Conservation (phyloP, 2,113 vertebrate species). For the Marcusenius ussheri region DNA sequence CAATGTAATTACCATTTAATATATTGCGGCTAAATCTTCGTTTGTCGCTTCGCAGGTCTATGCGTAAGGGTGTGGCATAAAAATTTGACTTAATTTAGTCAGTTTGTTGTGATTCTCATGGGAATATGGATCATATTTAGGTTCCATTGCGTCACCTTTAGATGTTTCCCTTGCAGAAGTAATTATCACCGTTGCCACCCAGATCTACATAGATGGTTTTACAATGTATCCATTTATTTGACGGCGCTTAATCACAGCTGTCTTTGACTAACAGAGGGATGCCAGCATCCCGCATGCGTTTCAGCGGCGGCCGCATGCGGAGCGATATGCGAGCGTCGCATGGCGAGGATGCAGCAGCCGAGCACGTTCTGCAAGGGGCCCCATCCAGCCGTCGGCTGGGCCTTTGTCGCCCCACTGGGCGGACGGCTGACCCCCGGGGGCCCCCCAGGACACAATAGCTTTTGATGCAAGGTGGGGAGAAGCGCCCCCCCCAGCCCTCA, state of each 20-base stretch:
- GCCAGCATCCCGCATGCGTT: not conserved
- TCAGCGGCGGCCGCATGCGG: not conserved
- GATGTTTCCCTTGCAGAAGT: not conserved
- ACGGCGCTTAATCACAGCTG: not conserved
- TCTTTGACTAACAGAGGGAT: not conserved
- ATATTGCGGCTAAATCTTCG: not conserved
- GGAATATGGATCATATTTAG: not conserved
- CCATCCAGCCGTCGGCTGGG: constrained; percentile 66
- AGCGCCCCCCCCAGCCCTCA: constrained; percentile 71
- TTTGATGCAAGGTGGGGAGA: constrained; percentile 90
- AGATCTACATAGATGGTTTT: not conserved
- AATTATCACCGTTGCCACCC: not conserved
- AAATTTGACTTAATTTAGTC: not conserved
- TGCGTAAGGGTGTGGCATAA: not conserved
- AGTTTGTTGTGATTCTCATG: not conserved
- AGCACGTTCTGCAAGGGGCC: constrained; percentile 42
- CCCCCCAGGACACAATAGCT: constrained; percentile 84
- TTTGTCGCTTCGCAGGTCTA: not conserved
- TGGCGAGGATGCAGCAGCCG: constrained; percentile 31
- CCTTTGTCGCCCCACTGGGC: constrained; percentile 75
- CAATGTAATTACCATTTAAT: not conserved
- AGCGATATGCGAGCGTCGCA: not conserved
- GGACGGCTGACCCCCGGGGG: constrained; percentile 76
- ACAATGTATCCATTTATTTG: not conserved
- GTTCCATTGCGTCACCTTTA: not conserved